Base-by-base conservation (phyloP, 2,113 vertebrate genomes). In the Porphyrio hochstetteri region DNA sequence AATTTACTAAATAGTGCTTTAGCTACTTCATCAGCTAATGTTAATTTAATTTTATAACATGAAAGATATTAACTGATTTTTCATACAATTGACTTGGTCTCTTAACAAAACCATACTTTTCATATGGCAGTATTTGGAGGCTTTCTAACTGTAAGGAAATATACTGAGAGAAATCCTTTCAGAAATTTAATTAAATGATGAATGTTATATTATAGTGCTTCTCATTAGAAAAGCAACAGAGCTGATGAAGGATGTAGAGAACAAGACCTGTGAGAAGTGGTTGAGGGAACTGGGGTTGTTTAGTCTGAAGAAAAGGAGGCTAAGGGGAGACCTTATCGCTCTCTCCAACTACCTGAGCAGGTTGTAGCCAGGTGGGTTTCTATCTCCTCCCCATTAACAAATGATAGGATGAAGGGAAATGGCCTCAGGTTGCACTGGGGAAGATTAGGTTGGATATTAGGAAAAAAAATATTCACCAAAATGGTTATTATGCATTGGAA, bases 311-410 rank as follows among this genome's bases (percentile, higher is more conserved):
- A 56, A 83, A 13, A 35, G 5, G 20, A 76, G 13, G 7, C 24
- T 71, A 4, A 36, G 7, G 5, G 15, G 33, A 27, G 27, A 76
- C 9, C 5, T 63, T 25, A 28, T 36, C 0, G 0, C 16, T n/a
- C 9, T 35, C 46, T 42, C 2, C 46, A 42, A 6, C 11, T 24
- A 2, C 25, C 21, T 59, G 42, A 72, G 27, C 15, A 27, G 14
- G 16, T 0, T 60, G 44, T 16, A 12, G 31, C 0, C 0, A n/a
- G 18, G 13, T 38, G 6, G 10, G 8, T 0, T 13, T 12, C 0
- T 0, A 15, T 16, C 31, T 31, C 40, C 6, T 65, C 13, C 3
- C 8, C 7, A 13, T 14, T 27, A 20, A 12, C 17, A 16, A 46
- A 14, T 0, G 0, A 23, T 9, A 64, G 3, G 3, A 46, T 10